Percentiles rank a stretch among this genome's conserved stretches.
Conservation (phyloP, 2,888 invertebrate species). For the Mythimna albipuncta region DNA sequence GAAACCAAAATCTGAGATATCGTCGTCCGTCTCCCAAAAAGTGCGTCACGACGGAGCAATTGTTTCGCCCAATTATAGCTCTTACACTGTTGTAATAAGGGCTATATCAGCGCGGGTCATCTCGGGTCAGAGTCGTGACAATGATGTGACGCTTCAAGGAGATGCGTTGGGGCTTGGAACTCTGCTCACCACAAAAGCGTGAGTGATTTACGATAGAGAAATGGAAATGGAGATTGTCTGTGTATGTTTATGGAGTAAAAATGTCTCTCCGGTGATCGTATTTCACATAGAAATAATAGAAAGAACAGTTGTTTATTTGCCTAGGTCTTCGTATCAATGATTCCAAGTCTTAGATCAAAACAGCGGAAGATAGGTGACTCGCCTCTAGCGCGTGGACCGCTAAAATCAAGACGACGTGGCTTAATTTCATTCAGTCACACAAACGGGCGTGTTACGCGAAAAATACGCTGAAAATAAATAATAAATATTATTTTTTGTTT, state of each 20-base stretch:
- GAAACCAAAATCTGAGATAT: slow-evolving; percentile 56
- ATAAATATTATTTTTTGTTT: too few species aligned
- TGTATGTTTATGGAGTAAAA: slow-evolving; percentile 1
- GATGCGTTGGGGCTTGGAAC: slow-evolving; percentile 53
- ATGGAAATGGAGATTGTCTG: slow-evolving; percentile 8
- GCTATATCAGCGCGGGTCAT: slow-evolving; percentile 62
- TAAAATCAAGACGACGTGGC: too few species aligned
- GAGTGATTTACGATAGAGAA: slow-evolving; percentile 48
- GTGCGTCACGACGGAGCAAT: slow-evolving; percentile 64
- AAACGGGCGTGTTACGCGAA: too few species aligned
- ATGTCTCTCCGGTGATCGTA: background rate
- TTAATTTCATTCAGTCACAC: too few species aligned
- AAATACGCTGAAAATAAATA: too few species aligned
- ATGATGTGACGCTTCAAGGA: slow-evolving; percentile 72
- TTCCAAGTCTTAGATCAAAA: background rate
- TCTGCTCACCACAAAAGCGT: slow-evolving; percentile 50
- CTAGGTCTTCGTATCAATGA: background rate
- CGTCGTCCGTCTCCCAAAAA: slow-evolving; percentile 65
- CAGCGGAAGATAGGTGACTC: too few species aligned
- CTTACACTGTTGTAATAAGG: slow-evolving; percentile 65
- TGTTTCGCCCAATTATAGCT: slow-evolving; percentile 64
- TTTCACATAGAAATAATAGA: background rate
- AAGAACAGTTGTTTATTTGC: background rate
- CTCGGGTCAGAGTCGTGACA: slow-evolving; percentile 77
- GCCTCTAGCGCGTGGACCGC: too few species aligned